phyloP scores from a whole-genome alignment of 2,797 vertebrate genomes.

The Halcyon smyrnensis region DNA sequence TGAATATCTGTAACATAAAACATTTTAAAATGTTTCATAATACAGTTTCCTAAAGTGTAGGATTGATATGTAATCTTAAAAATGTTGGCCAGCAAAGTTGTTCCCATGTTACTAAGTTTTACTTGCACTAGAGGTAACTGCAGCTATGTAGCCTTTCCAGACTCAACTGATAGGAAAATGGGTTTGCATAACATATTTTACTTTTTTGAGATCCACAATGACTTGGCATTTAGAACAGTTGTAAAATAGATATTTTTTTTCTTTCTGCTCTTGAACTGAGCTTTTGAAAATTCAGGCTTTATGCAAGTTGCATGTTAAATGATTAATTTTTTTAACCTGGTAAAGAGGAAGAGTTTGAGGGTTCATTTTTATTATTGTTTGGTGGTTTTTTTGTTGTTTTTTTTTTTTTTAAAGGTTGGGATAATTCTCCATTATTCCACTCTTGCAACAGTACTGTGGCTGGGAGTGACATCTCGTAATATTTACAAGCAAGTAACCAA shows the following conservation, averaged over 20 bases:
- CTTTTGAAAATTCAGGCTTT: not conserved
- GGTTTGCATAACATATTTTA: not conserved
- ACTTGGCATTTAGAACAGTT: not conserved
- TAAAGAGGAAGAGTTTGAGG: not conserved
- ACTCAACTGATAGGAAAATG: not conserved
- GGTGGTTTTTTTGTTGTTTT: not conserved
- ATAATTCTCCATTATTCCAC: conserved; percentile 98
- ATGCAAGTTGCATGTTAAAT: fast-evolving
- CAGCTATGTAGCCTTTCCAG: not conserved
- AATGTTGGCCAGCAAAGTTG: not conserved
- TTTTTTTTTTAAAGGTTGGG: conserved; percentile 83
- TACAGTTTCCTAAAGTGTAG: not conserved
- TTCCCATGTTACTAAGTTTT: fast-evolving
- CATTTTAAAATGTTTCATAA: not conserved
- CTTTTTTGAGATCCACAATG: not conserved
- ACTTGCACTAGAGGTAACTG: not conserved
- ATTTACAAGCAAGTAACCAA: conserved; percentile 97
- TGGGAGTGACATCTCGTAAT: conserved; percentile 95
- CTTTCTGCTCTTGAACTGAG: not conserved
- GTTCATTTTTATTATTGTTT: not conserved
- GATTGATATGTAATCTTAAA: not conserved
- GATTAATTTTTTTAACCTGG: not conserved
- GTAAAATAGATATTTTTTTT: not conserved
- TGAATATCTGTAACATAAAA: not conserved
- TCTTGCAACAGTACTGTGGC: conserved; percentile 93